These are phyloP conservation scores for Ranitomeya variabilis DNA, from an alignment of 2,113 vertebrate genomes.

Conservation along the genomic window DNA sequence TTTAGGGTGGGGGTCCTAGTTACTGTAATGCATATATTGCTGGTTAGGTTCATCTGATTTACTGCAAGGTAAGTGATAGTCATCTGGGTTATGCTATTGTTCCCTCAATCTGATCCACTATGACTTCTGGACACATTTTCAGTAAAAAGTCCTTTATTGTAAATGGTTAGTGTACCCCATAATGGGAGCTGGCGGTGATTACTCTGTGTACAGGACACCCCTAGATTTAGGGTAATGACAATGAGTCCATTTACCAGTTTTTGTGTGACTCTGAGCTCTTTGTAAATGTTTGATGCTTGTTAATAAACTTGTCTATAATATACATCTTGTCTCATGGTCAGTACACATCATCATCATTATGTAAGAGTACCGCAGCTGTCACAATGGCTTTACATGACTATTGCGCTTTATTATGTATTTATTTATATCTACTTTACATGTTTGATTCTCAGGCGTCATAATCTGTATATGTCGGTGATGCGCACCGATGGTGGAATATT, in stretches of 20 bases:
- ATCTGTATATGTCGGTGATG: not conserved
- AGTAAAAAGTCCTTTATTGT: not conserved
- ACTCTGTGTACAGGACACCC: not conserved
- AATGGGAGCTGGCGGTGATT: not conserved
- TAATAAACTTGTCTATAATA: not conserved
- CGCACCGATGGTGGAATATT: not conserved
- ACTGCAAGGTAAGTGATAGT: not conserved
- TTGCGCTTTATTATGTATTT: too few relatives aligned
- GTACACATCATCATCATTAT: not conserved
- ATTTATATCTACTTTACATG: not conserved
- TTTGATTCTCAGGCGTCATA: not conserved
- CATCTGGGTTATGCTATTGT: not conserved
- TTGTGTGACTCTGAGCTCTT: not conserved
- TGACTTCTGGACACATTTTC: not conserved
- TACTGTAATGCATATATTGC: not conserved
- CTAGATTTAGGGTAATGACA: not conserved
- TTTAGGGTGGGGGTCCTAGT: not conserved
- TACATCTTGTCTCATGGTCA: not conserved
- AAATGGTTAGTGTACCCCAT: not conserved
- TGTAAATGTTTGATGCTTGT: not conserved
- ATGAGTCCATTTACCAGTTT: too few relatives aligned
- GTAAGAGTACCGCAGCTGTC: too few relatives aligned
- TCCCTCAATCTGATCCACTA: not conserved
- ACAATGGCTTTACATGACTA: too few relatives aligned
- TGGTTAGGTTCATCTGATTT: not conserved